These are phyloP conservation scores for Psammodynastes pulverulentus DNA, from an alignment of 2,113 vertebrate species.

Conservation along the genomic window DNA sequence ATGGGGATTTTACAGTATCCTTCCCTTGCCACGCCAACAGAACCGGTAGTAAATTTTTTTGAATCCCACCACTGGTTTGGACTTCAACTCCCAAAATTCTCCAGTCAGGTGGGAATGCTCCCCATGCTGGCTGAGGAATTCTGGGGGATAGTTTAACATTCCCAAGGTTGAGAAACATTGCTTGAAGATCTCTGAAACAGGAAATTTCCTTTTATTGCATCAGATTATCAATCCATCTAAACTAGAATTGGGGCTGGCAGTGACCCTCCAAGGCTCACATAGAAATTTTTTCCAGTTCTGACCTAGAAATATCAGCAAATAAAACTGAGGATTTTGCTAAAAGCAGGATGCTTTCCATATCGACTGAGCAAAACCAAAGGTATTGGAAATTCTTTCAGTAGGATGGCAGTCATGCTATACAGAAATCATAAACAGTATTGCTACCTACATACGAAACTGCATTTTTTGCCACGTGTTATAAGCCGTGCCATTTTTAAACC, in stretches of 20 bases:
- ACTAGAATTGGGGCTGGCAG: background rate
- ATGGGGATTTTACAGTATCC: no score
- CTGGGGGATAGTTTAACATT: background rate
- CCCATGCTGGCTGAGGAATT: background rate
- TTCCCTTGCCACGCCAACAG: no score
- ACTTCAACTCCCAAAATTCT: background rate
- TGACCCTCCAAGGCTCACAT: background rate
- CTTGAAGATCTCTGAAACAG: background rate
- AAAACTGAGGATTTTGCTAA: background rate
- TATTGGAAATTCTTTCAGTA: background rate
- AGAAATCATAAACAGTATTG: background rate
- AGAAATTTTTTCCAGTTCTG: background rate
- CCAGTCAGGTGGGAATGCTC: background rate
- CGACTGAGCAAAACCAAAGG: background rate
- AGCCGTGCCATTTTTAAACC: background rate
- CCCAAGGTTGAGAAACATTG: background rate
- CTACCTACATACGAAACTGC: background rate
- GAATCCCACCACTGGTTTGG: no score
- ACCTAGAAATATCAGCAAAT: background rate
- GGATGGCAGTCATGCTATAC: background rate
- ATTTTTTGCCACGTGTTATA: background rate
- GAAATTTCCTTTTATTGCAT: background rate
- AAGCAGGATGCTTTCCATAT: background rate
- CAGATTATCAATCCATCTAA: background rate
- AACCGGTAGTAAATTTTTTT: no score